Evolutionary conservation across 1,140 invertebrate species (phyloP).

Genomic region (Drosophila lacertosa): DNA sequence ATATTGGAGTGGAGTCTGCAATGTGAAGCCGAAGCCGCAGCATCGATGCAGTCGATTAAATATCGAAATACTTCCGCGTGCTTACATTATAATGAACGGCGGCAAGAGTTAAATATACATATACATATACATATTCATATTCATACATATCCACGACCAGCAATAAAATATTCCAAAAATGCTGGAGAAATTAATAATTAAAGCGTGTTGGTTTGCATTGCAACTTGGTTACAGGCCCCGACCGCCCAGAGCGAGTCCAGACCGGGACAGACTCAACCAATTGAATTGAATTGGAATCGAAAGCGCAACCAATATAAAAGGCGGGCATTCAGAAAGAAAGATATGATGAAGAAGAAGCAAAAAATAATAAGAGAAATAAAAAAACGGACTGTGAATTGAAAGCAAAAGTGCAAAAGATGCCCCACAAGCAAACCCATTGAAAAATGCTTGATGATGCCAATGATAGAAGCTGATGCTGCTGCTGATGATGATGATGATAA

Average conservation of each 20-base stretch:
- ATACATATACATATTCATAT: background rate
- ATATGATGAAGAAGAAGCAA: background rate
- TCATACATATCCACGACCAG: background rate
- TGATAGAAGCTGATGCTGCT: slow-evolving; percentile 23
- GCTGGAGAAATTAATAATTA: slow-evolving; percentile 39
- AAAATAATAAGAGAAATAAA: slow-evolving; percentile 1
- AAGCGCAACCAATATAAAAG: slow-evolving; percentile 39
- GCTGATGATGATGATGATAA: slow-evolving; percentile 25
- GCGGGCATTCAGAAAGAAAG: slow-evolving; percentile 28
- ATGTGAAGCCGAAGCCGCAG: background rate
- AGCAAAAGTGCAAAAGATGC: slow-evolving; percentile 35
- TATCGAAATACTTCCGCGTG: slow-evolving; percentile 40
- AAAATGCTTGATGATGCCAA: slow-evolving; percentile 14
- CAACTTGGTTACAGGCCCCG: slow-evolving; percentile 1
- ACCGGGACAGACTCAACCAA: slow-evolving; percentile 4
- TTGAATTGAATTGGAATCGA: slow-evolving; percentile 46
- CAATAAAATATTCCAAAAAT: slow-evolving; percentile 32
- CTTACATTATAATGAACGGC: slow-evolving; percentile 6
- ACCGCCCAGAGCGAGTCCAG: slow-evolving; percentile 26
- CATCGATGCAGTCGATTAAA: slow-evolving; percentile 17
- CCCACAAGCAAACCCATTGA: slow-evolving; percentile 16
- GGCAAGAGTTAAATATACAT: background rate
- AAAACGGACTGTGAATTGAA: slow-evolving; percentile 32
- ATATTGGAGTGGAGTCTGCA: slow-evolving; percentile 7
- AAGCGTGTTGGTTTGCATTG: slow-evolving; percentile 15